phyloP scores from a whole-genome alignment of 2,797 vertebrate species.

The Odontamblyopus lacepedii region DNA sequence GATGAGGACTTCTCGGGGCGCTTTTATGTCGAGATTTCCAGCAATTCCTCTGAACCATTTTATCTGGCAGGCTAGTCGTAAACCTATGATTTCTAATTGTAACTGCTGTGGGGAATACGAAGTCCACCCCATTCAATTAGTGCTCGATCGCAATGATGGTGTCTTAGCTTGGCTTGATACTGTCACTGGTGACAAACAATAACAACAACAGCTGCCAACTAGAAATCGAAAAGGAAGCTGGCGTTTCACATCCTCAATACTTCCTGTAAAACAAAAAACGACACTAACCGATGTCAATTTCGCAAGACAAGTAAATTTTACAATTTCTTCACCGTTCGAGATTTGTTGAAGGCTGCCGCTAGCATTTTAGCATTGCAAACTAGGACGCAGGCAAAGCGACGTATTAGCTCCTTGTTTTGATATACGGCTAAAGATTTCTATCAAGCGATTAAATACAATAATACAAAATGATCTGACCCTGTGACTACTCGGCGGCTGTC shows the following conservation, averaged over 20 bases:
- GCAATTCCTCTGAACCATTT: slow-evolving; percentile 58
- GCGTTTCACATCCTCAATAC: slow-evolving; percentile 7
- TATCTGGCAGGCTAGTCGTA: slow-evolving; percentile 29
- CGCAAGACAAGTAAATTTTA: neutral
- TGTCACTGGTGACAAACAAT: slow-evolving; percentile 17
- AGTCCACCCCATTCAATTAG: slow-evolving; percentile 54
- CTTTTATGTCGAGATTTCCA: slow-evolving; percentile 76
- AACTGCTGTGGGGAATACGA: slow-evolving; percentile 13
- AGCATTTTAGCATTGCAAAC: slow-evolving; percentile 39
- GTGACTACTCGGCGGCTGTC: neutral
- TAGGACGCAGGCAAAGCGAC: neutral
- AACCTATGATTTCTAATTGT: neutral
- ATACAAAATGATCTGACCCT: neutral
- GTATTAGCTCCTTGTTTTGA: slow-evolving; percentile 29
- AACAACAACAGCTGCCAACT: slow-evolving; percentile 21
- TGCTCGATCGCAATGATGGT: neutral
- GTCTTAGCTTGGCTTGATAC: slow-evolving; percentile 6
- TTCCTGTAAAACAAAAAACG: neutral
- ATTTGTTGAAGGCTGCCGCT: slow-evolving; percentile 1
- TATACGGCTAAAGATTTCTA: neutral
- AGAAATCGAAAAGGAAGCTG: neutral
- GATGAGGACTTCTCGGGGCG: slow-evolving; percentile 16
- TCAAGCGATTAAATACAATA: neutral
- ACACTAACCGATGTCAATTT: slow-evolving; percentile 1
- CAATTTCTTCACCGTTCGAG: neutral